Base-by-base conservation (phyloP, 2,888 invertebrate genomes). In the Melangyna quadrimaculata region DNA sequence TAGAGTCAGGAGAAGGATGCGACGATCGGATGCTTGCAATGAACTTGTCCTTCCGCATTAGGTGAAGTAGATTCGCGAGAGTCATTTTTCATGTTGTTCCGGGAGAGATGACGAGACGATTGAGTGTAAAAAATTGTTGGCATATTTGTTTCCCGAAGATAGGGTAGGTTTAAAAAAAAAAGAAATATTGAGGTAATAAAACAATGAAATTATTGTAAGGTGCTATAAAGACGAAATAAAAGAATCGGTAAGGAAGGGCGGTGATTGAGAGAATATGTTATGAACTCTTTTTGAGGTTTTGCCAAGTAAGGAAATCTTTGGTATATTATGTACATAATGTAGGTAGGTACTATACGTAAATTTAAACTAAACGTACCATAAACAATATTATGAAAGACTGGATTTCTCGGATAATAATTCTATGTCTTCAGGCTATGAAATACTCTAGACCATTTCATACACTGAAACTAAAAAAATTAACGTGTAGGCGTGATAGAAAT, bases 31-130 rank as follows among this genome's bases (percentile, higher is more conserved):
- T 81, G 81, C 81, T 86, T 69, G 77, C 86, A 78, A 86, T 86
- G 86, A 86, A 86, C 86, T 86, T 86, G 81, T 81, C 81, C 81
- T 86, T 86, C 80, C 86, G 86, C 51, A 80, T 78, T 78, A 86
- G 70, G 77, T 81, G 77, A 63, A 80, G 86, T 81, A 86, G 72
- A 77, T 80, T 81, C 69, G 77, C 81, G 67, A 63, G 57, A 77
- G 81, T 81, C 77, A 78, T 86, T 81, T 86, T 81, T 86, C 86
- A 81, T 78, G 57, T 72, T 55, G 59, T 84, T 84, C 84, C 84
- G 79, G 79, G 40, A n/a, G 45, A 69, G 67, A 75, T 67, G 75
- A 61, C 74, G 78, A 75, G 80, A 84, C 80, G 84, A 84, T 84
- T 84, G 80, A 84, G 80, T 84, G 72, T 71, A 61, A 74, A 72